Base-by-base conservation (phyloP, 1,140 invertebrate species). In the Drosophila cardini region DNA sequence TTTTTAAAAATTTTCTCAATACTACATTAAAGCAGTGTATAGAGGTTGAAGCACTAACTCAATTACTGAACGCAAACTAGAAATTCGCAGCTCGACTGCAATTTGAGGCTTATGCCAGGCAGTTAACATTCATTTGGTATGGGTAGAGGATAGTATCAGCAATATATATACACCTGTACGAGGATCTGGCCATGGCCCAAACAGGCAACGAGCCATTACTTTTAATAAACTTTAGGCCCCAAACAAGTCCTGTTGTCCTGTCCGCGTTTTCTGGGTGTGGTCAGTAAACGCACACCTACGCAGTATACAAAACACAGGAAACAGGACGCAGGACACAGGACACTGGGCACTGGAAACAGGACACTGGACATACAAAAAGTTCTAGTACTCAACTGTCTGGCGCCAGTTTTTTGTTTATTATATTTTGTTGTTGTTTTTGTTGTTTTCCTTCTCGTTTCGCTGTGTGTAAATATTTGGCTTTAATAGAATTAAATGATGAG, bases 401-500 rank as follows among this genome's bases (percentile, higher is more conserved):
- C 38, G 53, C 55, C 43, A 50, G 15, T 71, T 48, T 58, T 36
- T 60, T 18, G 8, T 57, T 48, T 26, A 26, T 26, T 26, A 26
- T 26, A 4, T 26, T 26, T 26, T 5, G 21, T 26, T 26, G 21
- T 26, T 26, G 21, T 21, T 21, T 21, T 21, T 21, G 21, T 21
- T 21, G 21, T 26, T 61, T 80, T 62, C 67, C 38, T 53, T 71
- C 43, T 69, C 38, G 38, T 80, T 73, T 34, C 53, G 42, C 58
- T 64, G 60, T 74, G 79, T 75, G 80, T 80, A 89, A 89, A 89
- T 89, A 89, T 89, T 89, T 89, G 69, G 60, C 80, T 89, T 89
- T 89, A 89, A 89, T 89, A 89, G 84, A 89, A 87, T 89, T 89
- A 84, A 89, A 89, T 76, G 84, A 84, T 77, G 84, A 84, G 64